Evolutionary conservation across 2,888 invertebrate species (phyloP).

Genomic region (Loripinus fragilis): DNA sequence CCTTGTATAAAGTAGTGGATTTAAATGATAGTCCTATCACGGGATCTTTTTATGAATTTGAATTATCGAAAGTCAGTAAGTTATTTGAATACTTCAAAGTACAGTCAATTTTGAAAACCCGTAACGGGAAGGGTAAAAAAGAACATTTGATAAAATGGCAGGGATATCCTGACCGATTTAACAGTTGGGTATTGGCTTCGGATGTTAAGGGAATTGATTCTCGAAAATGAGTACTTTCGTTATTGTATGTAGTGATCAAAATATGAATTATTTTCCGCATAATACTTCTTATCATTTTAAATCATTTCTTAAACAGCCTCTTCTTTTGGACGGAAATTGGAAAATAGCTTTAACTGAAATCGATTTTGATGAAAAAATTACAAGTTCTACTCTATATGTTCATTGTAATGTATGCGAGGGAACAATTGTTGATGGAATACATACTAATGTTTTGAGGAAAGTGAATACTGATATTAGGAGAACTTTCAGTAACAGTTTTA

Average conservation of each 20-base stretch:
- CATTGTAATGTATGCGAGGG: slow-evolving; percentile 5
- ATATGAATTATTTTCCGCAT: slow-evolving; percentile 18
- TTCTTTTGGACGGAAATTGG: slow-evolving; percentile 20
- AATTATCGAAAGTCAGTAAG: slow-evolving; percentile 2
- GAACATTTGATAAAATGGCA: background rate
- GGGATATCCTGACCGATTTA: background rate
- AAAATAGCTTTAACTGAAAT: slow-evolving; percentile 23
- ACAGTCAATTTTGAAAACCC: background rate
- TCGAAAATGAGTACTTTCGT: slow-evolving; percentile 18
- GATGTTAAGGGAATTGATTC: background rate
- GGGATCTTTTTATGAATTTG: slow-evolving; percentile 21
- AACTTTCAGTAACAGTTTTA: background rate
- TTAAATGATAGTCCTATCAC: background rate
- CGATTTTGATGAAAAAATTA: background rate
- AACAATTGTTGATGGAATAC: background rate
- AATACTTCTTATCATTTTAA: slow-evolving; percentile 24
- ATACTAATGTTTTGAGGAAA: slow-evolving; percentile 7
- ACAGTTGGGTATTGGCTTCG: background rate
- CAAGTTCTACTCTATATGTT: background rate
- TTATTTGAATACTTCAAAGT: background rate
- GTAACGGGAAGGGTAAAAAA: background rate
- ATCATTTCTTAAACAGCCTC: background rate
- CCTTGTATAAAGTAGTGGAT: slow-evolving; percentile 26
- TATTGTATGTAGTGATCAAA: slow-evolving; percentile 7
- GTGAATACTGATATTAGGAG: slow-evolving; percentile 2